Percentiles rank a stretch among this genome's conserved stretches.
These are phyloP conservation scores for Conger conger DNA, from an alignment of 2,113 vertebrate species.

Conservation along the genomic window DNA sequence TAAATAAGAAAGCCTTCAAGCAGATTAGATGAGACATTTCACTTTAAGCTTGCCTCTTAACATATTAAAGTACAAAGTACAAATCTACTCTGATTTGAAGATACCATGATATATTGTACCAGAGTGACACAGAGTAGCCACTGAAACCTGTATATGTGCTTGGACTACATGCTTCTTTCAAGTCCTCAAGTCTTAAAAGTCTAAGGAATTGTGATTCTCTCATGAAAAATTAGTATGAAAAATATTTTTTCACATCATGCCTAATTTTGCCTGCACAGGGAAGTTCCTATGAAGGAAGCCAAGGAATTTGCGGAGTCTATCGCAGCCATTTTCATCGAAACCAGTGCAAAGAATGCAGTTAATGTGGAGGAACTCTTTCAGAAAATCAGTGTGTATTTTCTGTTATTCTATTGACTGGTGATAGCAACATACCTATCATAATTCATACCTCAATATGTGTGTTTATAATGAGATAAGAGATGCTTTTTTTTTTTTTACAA, in stretches of 20 bases:
- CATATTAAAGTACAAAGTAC: background rate
- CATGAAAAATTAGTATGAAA: background rate
- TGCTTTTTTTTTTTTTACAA: background rate
- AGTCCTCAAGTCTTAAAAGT: no score
- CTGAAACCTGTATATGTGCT: background rate
- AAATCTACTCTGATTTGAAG: background rate
- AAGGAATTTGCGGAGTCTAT: constrained; percentile 96
- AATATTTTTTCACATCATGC: background rate
- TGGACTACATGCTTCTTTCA: background rate
- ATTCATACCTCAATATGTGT: background rate
- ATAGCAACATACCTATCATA: no score
- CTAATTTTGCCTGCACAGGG: constrained; percentile 67
- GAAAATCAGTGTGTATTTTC: constrained; percentile 88
- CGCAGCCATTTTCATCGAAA: constrained; percentile 94
- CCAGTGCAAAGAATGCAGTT: constrained; percentile 93
- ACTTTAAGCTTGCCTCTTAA: background rate
- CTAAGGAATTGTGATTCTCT: no score
- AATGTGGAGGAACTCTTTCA: constrained; percentile 97
- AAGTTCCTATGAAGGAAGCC: constrained; percentile 93
- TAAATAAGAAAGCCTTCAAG: background rate
- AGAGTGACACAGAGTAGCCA: background rate
- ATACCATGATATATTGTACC: background rate
- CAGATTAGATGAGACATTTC: background rate
- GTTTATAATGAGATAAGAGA: background rate
- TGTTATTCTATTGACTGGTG: background rate